phyloP scores from a whole-genome alignment of 2,797 vertebrate species.

The Psittacula derbiana region DNA sequence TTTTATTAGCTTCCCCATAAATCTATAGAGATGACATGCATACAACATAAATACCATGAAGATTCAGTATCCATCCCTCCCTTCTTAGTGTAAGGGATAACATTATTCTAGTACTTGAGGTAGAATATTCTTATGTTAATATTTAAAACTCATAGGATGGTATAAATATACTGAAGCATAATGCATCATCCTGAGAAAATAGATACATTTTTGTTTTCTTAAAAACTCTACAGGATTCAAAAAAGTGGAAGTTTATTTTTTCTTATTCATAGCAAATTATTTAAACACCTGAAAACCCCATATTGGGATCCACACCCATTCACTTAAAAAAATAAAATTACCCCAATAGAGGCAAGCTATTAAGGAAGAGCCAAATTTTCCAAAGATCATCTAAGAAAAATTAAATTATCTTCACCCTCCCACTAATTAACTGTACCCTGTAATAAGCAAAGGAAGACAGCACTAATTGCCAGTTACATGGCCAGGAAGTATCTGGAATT shows the following conservation, averaged over 20 bases:
- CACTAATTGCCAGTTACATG: neutral
- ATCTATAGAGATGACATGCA: neutral
- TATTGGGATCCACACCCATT: accelerated
- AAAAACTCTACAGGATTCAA: neutral
- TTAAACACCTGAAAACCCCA: neutral
- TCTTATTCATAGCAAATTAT: neutral
- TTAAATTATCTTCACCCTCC: neutral
- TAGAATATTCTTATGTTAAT: neutral
- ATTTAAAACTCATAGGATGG: neutral
- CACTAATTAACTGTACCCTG: neutral
- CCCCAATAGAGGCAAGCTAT: neutral
- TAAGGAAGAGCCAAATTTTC: neutral
- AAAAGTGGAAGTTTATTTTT: neutral
- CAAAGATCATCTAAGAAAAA: neutral
- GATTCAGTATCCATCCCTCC: neutral
- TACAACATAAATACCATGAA: neutral
- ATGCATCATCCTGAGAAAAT: neutral
- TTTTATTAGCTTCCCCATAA: neutral
- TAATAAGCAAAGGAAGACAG: neutral
- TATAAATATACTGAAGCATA: neutral
- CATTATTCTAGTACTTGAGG: neutral
- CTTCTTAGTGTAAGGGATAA: neutral
- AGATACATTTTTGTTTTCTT: neutral
- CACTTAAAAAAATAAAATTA: neutral
- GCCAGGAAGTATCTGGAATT: neutral